Evolutionary conservation across 2,113 vertebrate species (phyloP).

Genomic region (Periophthalmus modestus): DNA sequence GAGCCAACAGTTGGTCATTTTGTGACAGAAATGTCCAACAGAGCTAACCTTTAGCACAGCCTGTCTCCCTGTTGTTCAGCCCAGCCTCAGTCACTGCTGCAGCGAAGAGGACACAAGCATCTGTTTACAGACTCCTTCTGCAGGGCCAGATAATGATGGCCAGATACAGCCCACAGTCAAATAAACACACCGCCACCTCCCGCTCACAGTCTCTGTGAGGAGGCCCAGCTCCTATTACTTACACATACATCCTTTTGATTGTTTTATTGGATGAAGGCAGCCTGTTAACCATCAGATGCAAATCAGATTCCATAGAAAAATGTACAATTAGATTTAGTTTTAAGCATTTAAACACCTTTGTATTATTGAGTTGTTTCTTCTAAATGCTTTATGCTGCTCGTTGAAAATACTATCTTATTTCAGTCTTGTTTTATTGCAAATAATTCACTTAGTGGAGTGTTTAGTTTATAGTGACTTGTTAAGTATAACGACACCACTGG

Average conservation of each 20-base stretch:
- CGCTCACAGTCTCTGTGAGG: constrained; percentile 35
- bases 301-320: constrained; percentile 1
- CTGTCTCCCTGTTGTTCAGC: constrained; percentile 9
- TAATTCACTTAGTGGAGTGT: no score
- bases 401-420: no score
- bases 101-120: constrained; percentile 63
- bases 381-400: neutral
- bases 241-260: constrained; percentile 24
- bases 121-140: constrained; percentile 67
- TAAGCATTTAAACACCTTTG: neutral
- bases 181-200: constrained; percentile 72
- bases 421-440: no score
- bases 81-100: constrained; percentile 48
- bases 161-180: constrained; percentile 71
- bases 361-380: neutral
- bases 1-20: constrained; percentile 24
- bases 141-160: constrained; percentile 68
- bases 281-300: constrained; percentile 13
- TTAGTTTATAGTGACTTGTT: no score
- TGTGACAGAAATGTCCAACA: constrained; percentile 11
- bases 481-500: no score
- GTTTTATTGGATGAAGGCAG: constrained; percentile 41
- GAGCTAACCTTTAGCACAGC: constrained; percentile 29
- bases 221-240: constrained; percentile 31
- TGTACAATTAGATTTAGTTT: neutral